A percentile compares a stretch with the other conserved stretches of the same genome.
phyloP scores from a whole-genome alignment of 2,113 vertebrate species.

The Xiphophorus hellerii region DNA sequence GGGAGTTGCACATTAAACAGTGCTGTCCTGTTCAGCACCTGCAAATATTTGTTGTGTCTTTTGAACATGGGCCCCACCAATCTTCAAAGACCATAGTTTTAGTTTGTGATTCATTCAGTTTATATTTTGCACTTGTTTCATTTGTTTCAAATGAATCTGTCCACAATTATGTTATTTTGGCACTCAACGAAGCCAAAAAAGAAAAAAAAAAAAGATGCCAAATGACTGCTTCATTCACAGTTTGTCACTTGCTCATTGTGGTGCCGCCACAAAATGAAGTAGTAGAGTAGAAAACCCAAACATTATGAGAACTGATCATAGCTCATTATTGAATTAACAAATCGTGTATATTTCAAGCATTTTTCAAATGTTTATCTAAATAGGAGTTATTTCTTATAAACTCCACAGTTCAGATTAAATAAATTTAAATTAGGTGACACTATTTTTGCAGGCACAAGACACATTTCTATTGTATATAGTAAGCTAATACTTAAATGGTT shows the following conservation, averaged over 20 bases:
- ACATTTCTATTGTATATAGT: neutral
- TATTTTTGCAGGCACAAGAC: neutral
- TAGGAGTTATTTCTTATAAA: neutral
- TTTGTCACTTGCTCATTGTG: constrained; percentile 44
- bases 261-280: constrained; percentile 44
- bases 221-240: constrained; percentile 42
- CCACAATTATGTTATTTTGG: neutral
- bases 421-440: neutral
- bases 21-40: neutral
- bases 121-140: neutral
- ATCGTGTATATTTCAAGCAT: constrained; percentile 9
- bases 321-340: constrained; percentile 26
- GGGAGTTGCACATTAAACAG: constrained; percentile 3
- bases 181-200: neutral
- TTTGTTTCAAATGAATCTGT: neutral
- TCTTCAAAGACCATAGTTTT: neutral
- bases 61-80: neutral
- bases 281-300: constrained; percentile 43
- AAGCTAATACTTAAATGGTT: neutral
- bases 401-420: neutral
- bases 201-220: constrained; percentile 24
- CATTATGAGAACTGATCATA: constrained; percentile 40
- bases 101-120: neutral
- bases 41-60: neutral
- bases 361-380: constrained; percentile 3